These are phyloP conservation scores for Microctenopoma stevenorrisi DNA, from an alignment of 2,797 vertebrate species.

Conservation along the genomic window DNA sequence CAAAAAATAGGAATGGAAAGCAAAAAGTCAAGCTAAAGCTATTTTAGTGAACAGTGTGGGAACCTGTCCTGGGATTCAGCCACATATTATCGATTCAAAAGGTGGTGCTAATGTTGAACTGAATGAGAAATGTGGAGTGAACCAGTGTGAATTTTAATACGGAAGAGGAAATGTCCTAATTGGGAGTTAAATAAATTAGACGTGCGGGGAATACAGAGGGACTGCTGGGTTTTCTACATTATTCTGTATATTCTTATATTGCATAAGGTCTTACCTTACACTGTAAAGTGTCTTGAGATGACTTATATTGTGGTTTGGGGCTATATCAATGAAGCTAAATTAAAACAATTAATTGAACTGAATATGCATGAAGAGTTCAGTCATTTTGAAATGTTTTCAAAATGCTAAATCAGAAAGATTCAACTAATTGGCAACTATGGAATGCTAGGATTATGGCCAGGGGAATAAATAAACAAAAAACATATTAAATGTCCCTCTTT, in stretches of 20 bases:
- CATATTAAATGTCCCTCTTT: not conserved
- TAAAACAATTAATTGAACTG: no score
- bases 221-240: no score
- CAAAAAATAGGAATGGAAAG: constrained; percentile 27
- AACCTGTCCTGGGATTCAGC: constrained; percentile 38
- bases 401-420: constrained; percentile 16
- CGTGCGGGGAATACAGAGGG: not conserved
- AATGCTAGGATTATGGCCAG: not conserved
- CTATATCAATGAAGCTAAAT: no score
- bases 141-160: constrained; percentile 55
- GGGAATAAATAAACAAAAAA: not conserved
- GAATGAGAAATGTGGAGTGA: constrained; percentile 51
- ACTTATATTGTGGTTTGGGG: no score
- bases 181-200: constrained; percentile 17
- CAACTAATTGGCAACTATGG: not conserved
- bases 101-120: constrained; percentile 32
- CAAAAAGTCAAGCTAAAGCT: constrained; percentile 29
- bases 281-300: no score
- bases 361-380: not conserved
- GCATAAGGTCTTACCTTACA: no score
- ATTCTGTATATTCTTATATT: no score
- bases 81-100: constrained; percentile 57
- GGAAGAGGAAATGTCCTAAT: constrained; percentile 19
- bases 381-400: constrained; percentile 1
- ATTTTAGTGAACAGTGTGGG: constrained; percentile 24